Base-by-base conservation (phyloP, 2,797 vertebrate species). In the Peromyscus aztecus region DNA sequence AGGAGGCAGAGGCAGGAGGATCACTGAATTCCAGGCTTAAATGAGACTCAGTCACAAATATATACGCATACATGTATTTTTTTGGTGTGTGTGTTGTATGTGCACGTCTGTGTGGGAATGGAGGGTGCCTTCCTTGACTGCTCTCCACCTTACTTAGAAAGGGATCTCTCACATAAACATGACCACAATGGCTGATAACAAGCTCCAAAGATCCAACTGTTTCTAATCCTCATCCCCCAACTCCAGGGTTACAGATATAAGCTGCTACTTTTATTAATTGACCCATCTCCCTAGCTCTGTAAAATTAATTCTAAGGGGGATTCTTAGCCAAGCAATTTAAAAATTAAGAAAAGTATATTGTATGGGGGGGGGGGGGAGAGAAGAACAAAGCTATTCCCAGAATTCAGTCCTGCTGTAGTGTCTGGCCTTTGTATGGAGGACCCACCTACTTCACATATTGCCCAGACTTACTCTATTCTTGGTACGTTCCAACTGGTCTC, bases 401-500 rank as follows among this genome's bases (percentile, higher is more conserved):
- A 89, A 88, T 59, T 77, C 27, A 85, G 87, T 85, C 83, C 49
- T 94, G 23, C 31, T n/a, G 0, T 9, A 7, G 78, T 81, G 46
- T 83, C 34, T 46, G n/a, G 63, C 19, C 37, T 84, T 6, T 94
- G n/a, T 34, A 24, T n/a, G 37, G 77, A n/a, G 27, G 55, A 43
- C 31, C 85, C 49, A 52, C 17, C 73, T 52, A 40, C 52, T 63
- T 24, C 14, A 9, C 83, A 75, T 63, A 49, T 6, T 40, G 61
- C 3, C 31, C 43, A 59, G n/a, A 97, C 99, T 99, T 95, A 99
- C 99, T 97, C 99, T 98, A 98, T 98, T 98, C 98, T 99, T 99
- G 92, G 99, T 99, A 59, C 99, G 99, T 91, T 99, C 99, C 98
- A 99, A 98, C 80, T 99, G 99, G 21, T 99, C 99, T 94, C 99